A percentile compares a stretch with the other conserved stretches of the same genome.
Conservation (phyloP, 2,888 invertebrate genomes). For the Campoplex capitator region DNA sequence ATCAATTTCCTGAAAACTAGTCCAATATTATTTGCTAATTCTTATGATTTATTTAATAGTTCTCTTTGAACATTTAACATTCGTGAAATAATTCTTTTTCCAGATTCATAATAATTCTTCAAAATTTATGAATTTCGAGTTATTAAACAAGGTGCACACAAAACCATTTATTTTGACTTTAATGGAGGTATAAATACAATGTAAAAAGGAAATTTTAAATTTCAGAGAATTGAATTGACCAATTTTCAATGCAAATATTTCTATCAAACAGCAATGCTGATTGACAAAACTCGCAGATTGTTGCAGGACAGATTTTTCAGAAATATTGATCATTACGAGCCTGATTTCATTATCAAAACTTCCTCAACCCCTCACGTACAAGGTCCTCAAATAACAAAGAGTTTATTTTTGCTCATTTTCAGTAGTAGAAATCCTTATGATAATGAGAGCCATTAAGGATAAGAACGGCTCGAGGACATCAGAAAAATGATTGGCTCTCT, state of each 20-base stretch:
- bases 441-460: background rate
- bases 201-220: background rate
- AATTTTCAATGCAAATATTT: background rate
- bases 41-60: background rate
- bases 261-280: background rate
- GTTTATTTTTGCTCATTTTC: background rate
- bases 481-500: background rate
- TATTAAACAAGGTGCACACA: background rate
- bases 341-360: background rate
- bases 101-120: background rate
- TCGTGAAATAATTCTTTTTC: background rate
- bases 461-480: background rate
- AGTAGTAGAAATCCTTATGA: background rate
- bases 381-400: background rate
- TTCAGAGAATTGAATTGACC: background rate
- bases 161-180: too few relatives aligned
- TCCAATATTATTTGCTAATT: background rate
- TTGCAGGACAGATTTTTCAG: background rate
- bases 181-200: background rate
- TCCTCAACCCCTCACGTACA: constrained; percentile 31
- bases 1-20: background rate
- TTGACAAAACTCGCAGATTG: background rate
- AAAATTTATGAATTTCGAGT: background rate
- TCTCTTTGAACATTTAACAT: background rate
- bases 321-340: constrained; percentile 2